These are phyloP conservation scores for Lasiommata megera DNA, from an alignment of 2,888 invertebrate species.

Conservation along the genomic window DNA sequence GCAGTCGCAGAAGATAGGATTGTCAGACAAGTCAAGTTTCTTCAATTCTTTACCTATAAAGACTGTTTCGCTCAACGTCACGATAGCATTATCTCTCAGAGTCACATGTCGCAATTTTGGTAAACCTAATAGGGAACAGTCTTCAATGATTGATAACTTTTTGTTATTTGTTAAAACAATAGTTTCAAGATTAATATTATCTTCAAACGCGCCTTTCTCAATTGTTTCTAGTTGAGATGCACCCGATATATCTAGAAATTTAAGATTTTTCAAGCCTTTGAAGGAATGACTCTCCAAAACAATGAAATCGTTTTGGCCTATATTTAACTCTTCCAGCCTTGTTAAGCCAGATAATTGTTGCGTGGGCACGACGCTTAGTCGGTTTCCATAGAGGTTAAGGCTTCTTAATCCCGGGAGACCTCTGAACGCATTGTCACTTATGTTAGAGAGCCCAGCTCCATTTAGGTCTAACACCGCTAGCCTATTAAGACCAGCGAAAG, in stretches of 20 bases:
- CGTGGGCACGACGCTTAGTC: conserved; percentile 87
- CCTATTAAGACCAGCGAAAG: conserved; percentile 88
- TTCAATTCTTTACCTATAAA: conserved; percentile 90
- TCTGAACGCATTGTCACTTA: conserved; percentile 88
- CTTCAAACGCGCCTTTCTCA: conserved; percentile 88
- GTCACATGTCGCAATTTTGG: conserved; percentile 89
- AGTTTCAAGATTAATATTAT: conserved; percentile 90
- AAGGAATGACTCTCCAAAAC: conserved; percentile 87
- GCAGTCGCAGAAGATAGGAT: conserved; percentile 91
- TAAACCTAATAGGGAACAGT: conserved; percentile 88
- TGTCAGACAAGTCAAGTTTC: conserved; percentile 89
- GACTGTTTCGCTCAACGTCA: conserved; percentile 88
- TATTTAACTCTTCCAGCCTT: conserved; percentile 88
- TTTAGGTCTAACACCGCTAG: conserved; percentile 89
- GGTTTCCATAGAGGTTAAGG: conserved; percentile 90
- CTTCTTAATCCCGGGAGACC: conserved; percentile 88
- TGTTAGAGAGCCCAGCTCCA: conserved; percentile 90
- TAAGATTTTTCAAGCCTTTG: conserved; percentile 88
- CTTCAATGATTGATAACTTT: conserved; percentile 86
- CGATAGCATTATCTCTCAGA: conserved; percentile 89
- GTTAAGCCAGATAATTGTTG: conserved; percentile 85
- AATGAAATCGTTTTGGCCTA: conserved; percentile 91
- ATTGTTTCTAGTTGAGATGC: conserved; percentile 87
- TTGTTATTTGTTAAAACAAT: conserved; percentile 89
- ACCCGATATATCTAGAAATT: conserved; percentile 89